phyloP scores from a whole-genome alignment of 2,888 invertebrate species.

The Furcula furcula region DNA sequence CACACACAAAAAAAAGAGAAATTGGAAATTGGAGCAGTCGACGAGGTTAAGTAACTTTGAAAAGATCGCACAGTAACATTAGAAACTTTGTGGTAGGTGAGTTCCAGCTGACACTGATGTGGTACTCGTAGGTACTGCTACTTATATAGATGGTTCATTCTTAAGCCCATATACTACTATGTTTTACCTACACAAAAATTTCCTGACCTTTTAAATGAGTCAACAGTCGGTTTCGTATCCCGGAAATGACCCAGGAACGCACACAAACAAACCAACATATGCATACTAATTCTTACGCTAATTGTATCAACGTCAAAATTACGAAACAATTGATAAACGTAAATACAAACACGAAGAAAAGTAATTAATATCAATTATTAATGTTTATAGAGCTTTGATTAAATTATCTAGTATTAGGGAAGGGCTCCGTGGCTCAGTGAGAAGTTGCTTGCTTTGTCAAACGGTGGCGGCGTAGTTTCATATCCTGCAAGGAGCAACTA shows the following conservation, averaged over 20 bases:
- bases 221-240: neutral
- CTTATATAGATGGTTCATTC: too few species aligned
- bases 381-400: constrained; percentile 20
- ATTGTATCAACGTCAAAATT: constrained; percentile 11
- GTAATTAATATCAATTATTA: constrained; percentile 27
- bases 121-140: too few species aligned
- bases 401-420: constrained; percentile 4
- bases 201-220: neutral
- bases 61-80: too few species aligned
- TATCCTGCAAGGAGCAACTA: too few species aligned
- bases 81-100: too few species aligned
- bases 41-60: too few species aligned
- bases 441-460: neutral
- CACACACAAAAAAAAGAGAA: too few species aligned
- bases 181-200: too few species aligned
- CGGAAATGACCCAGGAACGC: neutral
- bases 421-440: constrained; percentile 6
- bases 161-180: too few species aligned
- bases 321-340: constrained; percentile 11
- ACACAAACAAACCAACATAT: constrained; percentile 2
- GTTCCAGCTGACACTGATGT: too few species aligned
- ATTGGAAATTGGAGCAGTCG: too few species aligned
- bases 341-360: constrained; percentile 23
- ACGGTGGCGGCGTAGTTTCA: too few species aligned
- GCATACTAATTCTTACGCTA: constrained; percentile 4